Evolutionary conservation across 2,797 vertebrate genomes (phyloP).

Genomic region (Tokudaia muenninki): DNA sequence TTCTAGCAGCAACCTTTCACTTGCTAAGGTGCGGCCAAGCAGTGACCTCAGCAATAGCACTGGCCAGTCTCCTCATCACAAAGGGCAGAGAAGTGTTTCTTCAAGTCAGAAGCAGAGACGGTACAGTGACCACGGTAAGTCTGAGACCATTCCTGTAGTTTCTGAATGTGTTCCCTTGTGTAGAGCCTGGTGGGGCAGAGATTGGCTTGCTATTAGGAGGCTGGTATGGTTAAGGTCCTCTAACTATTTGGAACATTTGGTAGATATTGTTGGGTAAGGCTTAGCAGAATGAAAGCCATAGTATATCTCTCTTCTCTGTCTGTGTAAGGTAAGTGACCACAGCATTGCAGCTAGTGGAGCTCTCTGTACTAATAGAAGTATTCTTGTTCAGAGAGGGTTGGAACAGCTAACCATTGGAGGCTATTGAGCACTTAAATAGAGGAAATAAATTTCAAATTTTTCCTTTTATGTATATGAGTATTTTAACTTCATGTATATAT

Average conservation of each 20-base stretch:
- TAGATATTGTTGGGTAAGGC: not conserved
- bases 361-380: not conserved
- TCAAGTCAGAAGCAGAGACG: constrained; percentile 98
- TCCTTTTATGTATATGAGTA: not conserved
- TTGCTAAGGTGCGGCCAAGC: constrained; percentile 95
- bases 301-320: not conserved
- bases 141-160: no score
- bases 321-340: not conserved
- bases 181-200: not conserved
- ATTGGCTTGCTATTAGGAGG: not conserved
- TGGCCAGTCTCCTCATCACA: constrained; percentile 97
- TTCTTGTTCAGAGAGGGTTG: not conserved
- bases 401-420: not conserved
- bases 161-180: not conserved
- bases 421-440: not conserved
- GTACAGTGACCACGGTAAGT: constrained; percentile 98
- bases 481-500: not conserved
- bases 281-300: not conserved
- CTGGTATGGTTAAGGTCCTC: not conserved
- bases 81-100: constrained; percentile 96
- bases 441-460: not conserved
- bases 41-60: constrained; percentile 96
- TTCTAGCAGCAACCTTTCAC: constrained; percentile 97
- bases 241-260: not conserved
- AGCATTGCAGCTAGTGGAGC: no score